Base-by-base conservation (phyloP, 2,797 vertebrate genomes). In the Onychomys arenicola region DNA sequence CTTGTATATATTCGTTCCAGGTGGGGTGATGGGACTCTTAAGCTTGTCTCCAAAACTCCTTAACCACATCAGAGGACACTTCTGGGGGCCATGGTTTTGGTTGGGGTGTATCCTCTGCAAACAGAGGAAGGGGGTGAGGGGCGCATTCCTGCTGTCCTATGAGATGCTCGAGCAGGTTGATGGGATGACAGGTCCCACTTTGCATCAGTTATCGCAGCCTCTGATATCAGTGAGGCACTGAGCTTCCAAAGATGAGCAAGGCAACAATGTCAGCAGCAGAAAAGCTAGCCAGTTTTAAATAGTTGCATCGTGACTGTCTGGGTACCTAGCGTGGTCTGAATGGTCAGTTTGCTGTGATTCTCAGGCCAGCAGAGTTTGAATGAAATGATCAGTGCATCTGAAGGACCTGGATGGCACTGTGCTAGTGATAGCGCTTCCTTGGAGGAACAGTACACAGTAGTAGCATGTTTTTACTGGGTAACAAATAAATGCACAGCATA, bases 11-110 rank as follows among this genome's bases (percentile, higher is more conserved):
- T 91, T 73, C 37, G 92, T 90, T 93, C 96, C 89, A 91, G 67
- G 83, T 91, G 40, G 40, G 46, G 2, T 78, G 81, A 90, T 71
- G 52, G 29, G 5, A 34, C 23, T 77, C 93, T 96, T 75, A 19
- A 82, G 46, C 88, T 93, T 97, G 95, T 95, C 94, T 96, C 86
- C 40, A 67, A 37, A 87, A n/a, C 55, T 63, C 69, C 96, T 96
- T 83, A 75, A 0, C 23, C 76, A 17, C 57, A 69, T 95, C 95
- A 93, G 49, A 40, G 46, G 29, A 96, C 96, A 96, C 95, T 94
- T 75, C 52, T 40, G n/a, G 46, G 46, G 55, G 29, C 46, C 65
- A 1, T 4, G 32, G 43, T 82, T 90, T 83, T 17, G 34, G 40
- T 9, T 59, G 91, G 75, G 46, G 34, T 27, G 73, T 59, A 91